Conservation (phyloP, 2,888 invertebrate genomes). For the Catocala sponsa region DNA sequence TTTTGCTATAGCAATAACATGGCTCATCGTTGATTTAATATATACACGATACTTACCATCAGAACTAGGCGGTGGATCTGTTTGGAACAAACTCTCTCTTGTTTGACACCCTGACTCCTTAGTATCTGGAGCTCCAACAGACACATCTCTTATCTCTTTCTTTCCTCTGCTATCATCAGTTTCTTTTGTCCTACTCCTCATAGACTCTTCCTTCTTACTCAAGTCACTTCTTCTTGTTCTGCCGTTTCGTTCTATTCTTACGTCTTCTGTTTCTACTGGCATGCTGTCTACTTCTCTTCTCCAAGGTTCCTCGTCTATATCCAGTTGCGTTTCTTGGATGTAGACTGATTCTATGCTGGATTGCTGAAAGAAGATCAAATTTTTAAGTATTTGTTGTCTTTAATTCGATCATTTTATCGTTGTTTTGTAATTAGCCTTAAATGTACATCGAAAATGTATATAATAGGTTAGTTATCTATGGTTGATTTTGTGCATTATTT, state of each 20-base stretch:
- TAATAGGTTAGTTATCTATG: too few relatives aligned
- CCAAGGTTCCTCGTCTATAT: constrained; percentile 78
- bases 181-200: constrained; percentile 68
- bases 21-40: not conserved
- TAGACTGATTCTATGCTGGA: constrained; percentile 82
- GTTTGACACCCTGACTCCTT: constrained; percentile 91
- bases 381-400: not conserved
- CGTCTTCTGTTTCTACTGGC: constrained; percentile 66
- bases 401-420: too few relatives aligned
- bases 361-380: constrained; percentile 58
- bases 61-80: constrained; percentile 77
- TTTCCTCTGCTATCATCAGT: constrained; percentile 61
- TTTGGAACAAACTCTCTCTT: constrained; percentile 91
- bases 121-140: constrained; percentile 81
- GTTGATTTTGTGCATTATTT: too few relatives aligned
- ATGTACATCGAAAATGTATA: too few relatives aligned
- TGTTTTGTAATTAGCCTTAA: too few relatives aligned
- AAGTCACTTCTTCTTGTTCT: constrained; percentile 70
- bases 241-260: constrained; percentile 75
- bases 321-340: constrained; percentile 76
- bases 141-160: constrained; percentile 78
- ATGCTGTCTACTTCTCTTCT: constrained; percentile 67
- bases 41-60: constrained; percentile 65
- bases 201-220: constrained; percentile 76
- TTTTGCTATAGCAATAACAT: not conserved